Conservation (phyloP, 2,888 invertebrate genomes). For the Agonopterix heracliana region DNA sequence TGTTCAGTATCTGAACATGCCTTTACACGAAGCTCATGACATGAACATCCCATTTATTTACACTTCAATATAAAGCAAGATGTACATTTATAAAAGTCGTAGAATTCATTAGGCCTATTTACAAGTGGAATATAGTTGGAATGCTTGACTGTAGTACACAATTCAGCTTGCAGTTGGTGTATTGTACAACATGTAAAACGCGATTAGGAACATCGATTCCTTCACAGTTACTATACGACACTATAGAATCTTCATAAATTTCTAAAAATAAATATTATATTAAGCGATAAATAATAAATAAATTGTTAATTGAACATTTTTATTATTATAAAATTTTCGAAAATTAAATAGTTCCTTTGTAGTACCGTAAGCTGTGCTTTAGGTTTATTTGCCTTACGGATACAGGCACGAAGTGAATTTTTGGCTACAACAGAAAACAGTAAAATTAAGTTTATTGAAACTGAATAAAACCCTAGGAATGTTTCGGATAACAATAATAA, state of each 20-base stretch:
- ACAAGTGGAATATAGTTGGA: slow-evolving; percentile 74
- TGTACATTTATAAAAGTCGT: slow-evolving; percentile 61
- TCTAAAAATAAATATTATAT: slow-evolving; percentile 68
- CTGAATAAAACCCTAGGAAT: slow-evolving; percentile 61
- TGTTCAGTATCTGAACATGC: slow-evolving; percentile 47
- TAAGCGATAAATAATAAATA: slow-evolving; percentile 70
- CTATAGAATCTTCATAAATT: slow-evolving; percentile 54
- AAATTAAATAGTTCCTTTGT: slow-evolving; percentile 52
- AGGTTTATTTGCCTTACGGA: slow-evolving; percentile 42
- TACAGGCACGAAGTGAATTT: slow-evolving; percentile 53
- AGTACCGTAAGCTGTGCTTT: slow-evolving; percentile 57
- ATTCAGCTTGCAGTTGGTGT: slow-evolving; percentile 52
- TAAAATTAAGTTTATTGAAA: slow-evolving; percentile 39
- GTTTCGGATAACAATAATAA: slow-evolving; percentile 60
- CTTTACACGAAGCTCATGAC: slow-evolving; percentile 49
- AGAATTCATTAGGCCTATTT: slow-evolving; percentile 72
- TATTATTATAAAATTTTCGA: slow-evolving; percentile 59
- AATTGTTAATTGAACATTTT: slow-evolving; percentile 68
- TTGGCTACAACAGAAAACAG: slow-evolving; percentile 31
- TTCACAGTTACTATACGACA: slow-evolving; percentile 40
- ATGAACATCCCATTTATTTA: slow-evolving; percentile 58
- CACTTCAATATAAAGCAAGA: slow-evolving; percentile 63
- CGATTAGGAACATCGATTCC: slow-evolving; percentile 69
- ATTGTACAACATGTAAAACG: slow-evolving; percentile 57
- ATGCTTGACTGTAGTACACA: slow-evolving; percentile 65